A percentile compares a stretch with the other conserved stretches of the same genome.
Evolutionary conservation across 23 tunicate genomes (phyloP).

Genomic region (Trididemnum miniatum): DNA sequence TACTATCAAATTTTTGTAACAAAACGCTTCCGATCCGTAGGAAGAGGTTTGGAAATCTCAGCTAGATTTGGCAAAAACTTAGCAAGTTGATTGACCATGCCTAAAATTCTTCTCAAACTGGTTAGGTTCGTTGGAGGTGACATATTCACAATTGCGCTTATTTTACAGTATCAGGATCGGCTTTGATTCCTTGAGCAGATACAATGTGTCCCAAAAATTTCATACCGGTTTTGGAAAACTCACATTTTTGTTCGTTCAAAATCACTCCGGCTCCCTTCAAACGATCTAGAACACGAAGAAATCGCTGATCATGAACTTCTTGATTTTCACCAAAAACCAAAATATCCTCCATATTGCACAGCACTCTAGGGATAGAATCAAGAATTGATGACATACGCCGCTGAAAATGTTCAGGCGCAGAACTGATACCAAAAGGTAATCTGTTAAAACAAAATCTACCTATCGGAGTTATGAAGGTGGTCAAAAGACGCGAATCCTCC

Average conservation of each 20-base stretch:
- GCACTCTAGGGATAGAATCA: neutral
- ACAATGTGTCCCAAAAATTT: slow-evolving; percentile 21
- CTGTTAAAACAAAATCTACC: slow-evolving; percentile 49
- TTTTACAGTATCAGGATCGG: slow-evolving; percentile 15
- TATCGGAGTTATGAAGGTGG: slow-evolving; percentile 36
- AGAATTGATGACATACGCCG: slow-evolving; percentile 25
- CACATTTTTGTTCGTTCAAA: slow-evolving; percentile 34
- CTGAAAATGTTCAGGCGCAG: slow-evolving; percentile 48
- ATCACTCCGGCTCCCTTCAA: slow-evolving; percentile 11
- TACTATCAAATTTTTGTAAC: slow-evolving; percentile 13
- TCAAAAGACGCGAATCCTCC: slow-evolving; percentile 2
- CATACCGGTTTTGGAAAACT: slow-evolving; percentile 12
- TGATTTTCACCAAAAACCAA: slow-evolving; percentile 25
- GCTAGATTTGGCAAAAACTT: slow-evolving; percentile 26
- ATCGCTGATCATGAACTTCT: slow-evolving; percentile 22
- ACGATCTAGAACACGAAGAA: slow-evolving; percentile 5
- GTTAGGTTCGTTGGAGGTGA: neutral
- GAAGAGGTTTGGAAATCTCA: slow-evolving; percentile 12
- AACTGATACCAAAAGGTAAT: slow-evolving; percentile 41
- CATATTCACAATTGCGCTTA: slow-evolving; percentile 7
- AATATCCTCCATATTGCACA: slow-evolving; percentile 43
- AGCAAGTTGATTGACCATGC: slow-evolving; percentile 22
- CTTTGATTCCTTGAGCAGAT: neutral
- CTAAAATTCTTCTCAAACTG: slow-evolving; percentile 15
- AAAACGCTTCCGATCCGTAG: slow-evolving; percentile 35